Percentiles rank a stretch among this genome's conserved stretches.
These are phyloP conservation scores for Luidia sarsii DNA, from an alignment of 53 echinoderm and acorn worm species.

Conservation along the genomic window DNA sequence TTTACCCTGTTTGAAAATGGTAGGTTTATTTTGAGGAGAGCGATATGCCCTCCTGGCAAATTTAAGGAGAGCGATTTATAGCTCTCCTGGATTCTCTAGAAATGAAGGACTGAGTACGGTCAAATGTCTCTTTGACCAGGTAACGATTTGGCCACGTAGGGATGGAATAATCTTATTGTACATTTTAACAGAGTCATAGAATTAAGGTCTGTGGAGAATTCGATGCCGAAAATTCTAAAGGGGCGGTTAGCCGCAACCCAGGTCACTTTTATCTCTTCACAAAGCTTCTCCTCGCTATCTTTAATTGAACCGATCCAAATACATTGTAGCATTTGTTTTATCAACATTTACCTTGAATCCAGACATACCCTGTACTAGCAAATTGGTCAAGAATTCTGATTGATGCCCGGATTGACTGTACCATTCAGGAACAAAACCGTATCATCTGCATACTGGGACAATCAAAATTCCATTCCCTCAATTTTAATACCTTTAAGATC, in stretches of 20 bases:
- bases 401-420: neutral
- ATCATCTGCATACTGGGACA: slow-evolving; percentile 9
- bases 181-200: slow-evolving; percentile 1
- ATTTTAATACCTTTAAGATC: neutral
- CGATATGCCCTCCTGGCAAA: too few relatives aligned
- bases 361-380: slow-evolving; percentile 28
- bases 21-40: too few relatives aligned
- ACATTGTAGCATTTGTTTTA: slow-evolving; percentile 25
- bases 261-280: slow-evolving; percentile 28
- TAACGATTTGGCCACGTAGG: slow-evolving; percentile 1
- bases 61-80: too few relatives aligned
- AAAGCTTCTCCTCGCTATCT: slow-evolving; percentile 1
- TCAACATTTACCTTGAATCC: slow-evolving; percentile 13
- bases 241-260: neutral
- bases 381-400: neutral
- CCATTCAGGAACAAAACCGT: slow-evolving; percentile 2
- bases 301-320: slow-evolving; percentile 45
- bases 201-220: slow-evolving; percentile 4
- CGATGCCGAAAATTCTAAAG: neutral
- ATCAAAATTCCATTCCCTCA: neutral
- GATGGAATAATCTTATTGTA: neutral
- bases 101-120: neutral
- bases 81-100: too few relatives aligned
- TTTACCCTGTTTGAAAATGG: too few relatives aligned
- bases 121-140: neutral